A percentile compares a stretch with the other conserved stretches of the same genome.
phyloP scores from a whole-genome alignment of 92 coral and sea anemone genomes.

The Bergia sp. region DNA sequence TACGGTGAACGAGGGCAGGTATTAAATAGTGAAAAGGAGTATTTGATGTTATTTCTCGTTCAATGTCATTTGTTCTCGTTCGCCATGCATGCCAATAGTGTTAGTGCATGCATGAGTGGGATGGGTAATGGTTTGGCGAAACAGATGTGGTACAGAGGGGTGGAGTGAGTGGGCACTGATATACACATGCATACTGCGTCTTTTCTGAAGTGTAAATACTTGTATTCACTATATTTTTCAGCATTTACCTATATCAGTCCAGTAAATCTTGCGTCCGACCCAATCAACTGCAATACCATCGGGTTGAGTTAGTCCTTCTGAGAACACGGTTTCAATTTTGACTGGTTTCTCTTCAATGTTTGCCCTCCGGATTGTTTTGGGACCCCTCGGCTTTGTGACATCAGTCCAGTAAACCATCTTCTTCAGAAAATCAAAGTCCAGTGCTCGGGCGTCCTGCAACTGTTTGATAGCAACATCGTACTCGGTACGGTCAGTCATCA shows the following conservation, averaged over 20 bases:
- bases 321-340: conserved; percentile 62
- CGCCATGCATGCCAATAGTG: too few relatives aligned
- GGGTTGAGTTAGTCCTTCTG: conserved; percentile 55
- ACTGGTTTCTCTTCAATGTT: conserved; percentile 52
- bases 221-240: too few relatives aligned
- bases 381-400: neutral
- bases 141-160: too few relatives aligned
- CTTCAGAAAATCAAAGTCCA: conserved; percentile 79
- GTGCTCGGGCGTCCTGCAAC: conserved; percentile 69
- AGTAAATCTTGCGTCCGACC: conserved; percentile 92
- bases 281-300: conserved; percentile 92
- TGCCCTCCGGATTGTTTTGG: conserved; percentile 69
- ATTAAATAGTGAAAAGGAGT: too few relatives aligned
- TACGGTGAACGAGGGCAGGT: too few relatives aligned
- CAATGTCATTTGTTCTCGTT: too few relatives aligned
- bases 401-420: conserved; percentile 93
- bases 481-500: conserved; percentile 78
- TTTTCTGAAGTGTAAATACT: too few relatives aligned
- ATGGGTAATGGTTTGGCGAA: too few relatives aligned
- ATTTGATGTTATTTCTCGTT: too few relatives aligned
- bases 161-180: too few relatives aligned
- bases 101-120: too few relatives aligned
- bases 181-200: too few relatives aligned
- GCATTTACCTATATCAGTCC: conserved; percentile 77
- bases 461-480: conserved; percentile 63